A percentile compares a stretch with the other conserved stretches of the same genome.
phyloP scores from a whole-genome alignment of 2,888 invertebrate genomes.

The Notodonta dromedarius region DNA sequence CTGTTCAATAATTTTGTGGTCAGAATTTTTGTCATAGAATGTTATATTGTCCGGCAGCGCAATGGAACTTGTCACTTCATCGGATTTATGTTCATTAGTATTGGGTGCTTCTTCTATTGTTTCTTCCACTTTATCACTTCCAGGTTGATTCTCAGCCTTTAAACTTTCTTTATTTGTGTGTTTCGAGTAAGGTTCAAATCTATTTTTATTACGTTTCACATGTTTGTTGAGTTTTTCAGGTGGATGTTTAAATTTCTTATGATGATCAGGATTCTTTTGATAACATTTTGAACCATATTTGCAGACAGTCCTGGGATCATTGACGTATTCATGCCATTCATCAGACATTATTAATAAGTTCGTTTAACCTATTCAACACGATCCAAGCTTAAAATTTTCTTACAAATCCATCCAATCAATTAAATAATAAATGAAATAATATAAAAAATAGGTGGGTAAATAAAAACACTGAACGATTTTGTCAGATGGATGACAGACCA shows the following conservation, averaged over 20 bases:
- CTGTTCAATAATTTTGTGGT: slow-evolving; percentile 86
- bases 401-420: no score
- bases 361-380: no score
- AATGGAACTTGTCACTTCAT: slow-evolving; percentile 8
- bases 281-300: slow-evolving; percentile 92
- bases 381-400: no score
- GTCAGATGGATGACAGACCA: no score
- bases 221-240: slow-evolving; percentile 60
- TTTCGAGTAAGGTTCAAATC: slow-evolving; percentile 53
- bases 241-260: slow-evolving; percentile 90
- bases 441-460: no score
- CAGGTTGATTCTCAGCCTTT: slow-evolving; percentile 13
- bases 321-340: slow-evolving; percentile 62
- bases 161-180: slow-evolving; percentile 12
- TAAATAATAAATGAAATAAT: no score
- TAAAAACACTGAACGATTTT: no score
- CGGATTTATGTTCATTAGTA: background rate
- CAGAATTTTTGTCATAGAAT: slow-evolving; percentile 71
- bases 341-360: slow-evolving; percentile 57
- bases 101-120: slow-evolving; percentile 4
- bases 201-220: slow-evolving; percentile 40
- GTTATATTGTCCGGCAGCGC: slow-evolving; percentile 56
- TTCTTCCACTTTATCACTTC: slow-evolving; percentile 14
- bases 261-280: slow-evolving; percentile 91
- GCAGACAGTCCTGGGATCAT: slow-evolving; percentile 85